These are phyloP conservation scores for Zaprionus ghesquierei DNA, from an alignment of 1,140 invertebrate species.

Conservation along the genomic window DNA sequence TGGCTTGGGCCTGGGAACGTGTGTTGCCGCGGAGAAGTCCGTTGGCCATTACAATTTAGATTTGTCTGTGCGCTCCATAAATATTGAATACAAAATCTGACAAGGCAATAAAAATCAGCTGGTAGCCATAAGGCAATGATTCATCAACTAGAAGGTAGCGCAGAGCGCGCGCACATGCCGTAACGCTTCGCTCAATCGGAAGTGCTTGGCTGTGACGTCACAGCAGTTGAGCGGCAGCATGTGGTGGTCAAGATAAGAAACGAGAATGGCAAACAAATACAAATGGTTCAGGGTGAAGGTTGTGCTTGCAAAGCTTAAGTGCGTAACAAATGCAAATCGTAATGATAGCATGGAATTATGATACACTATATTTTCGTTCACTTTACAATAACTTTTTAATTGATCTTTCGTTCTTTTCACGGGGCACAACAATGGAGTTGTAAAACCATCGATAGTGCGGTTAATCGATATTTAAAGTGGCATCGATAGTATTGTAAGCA, in stretches of 20 bases:
- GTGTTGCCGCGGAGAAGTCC: slow-evolving; percentile 11
- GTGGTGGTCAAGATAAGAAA: neutral
- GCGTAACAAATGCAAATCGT: neutral
- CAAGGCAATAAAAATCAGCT: slow-evolving; percentile 32
- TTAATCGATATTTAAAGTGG: too few species aligned
- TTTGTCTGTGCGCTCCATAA: slow-evolving; percentile 28
- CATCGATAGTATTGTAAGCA: too few species aligned
- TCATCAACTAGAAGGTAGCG: slow-evolving; percentile 4
- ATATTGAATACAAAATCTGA: slow-evolving; percentile 30
- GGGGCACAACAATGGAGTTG: too few species aligned
- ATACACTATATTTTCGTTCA: too few species aligned
- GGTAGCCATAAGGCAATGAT: slow-evolving; percentile 7
- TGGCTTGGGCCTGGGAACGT: neutral
- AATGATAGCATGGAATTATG: neutral
- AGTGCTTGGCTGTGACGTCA: neutral
- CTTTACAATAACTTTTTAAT: too few species aligned
- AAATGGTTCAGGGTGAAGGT: neutral
- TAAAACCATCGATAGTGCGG: too few species aligned
- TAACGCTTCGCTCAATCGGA: neutral
- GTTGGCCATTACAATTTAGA: slow-evolving; percentile 38
- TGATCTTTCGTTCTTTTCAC: too few species aligned
- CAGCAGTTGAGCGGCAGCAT: neutral
- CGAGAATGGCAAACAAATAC: neutral
- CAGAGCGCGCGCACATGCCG: neutral
- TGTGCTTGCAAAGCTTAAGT: neutral